phyloP scores from a whole-genome alignment of 30 jellyfish, hydroid and myxozoan species.

The Hydractinia symbiolongicarpus region DNA sequence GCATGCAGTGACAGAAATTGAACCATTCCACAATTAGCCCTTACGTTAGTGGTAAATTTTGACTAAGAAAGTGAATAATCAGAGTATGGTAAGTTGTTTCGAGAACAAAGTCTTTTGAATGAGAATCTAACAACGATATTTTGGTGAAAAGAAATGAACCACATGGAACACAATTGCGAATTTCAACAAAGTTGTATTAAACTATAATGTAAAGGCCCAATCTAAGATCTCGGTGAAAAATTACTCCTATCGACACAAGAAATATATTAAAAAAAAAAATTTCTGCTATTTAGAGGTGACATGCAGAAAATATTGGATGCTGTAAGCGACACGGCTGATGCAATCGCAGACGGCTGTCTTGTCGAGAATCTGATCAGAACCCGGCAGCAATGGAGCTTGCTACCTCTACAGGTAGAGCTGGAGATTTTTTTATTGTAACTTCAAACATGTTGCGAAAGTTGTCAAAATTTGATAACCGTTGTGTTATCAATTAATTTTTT shows the following conservation, averaged over 20 bases:
- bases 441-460: background rate
- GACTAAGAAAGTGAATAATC: no score
- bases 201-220: no score
- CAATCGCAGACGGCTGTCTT: constrained; percentile 67
- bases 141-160: background rate
- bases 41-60: no score
- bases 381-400: constrained; percentile 68
- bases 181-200: background rate
- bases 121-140: background rate
- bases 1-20: no score
- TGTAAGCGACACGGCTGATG: constrained; percentile 76
- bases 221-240: no score
- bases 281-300: constrained; percentile 56
- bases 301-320: constrained; percentile 46
- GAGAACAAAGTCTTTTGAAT: no score
- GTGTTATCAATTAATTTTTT: no score
- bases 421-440: background rate
- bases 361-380: constrained; percentile 71
- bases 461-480: no score
- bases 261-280: background rate
- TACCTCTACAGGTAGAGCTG: constrained; percentile 77
- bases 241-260: background rate
- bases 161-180: background rate
- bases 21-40: no score
- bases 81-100: no score